These are phyloP conservation scores for Rhodeus uyekii DNA, from an alignment of 2,797 vertebrate species.

Conservation along the genomic window DNA sequence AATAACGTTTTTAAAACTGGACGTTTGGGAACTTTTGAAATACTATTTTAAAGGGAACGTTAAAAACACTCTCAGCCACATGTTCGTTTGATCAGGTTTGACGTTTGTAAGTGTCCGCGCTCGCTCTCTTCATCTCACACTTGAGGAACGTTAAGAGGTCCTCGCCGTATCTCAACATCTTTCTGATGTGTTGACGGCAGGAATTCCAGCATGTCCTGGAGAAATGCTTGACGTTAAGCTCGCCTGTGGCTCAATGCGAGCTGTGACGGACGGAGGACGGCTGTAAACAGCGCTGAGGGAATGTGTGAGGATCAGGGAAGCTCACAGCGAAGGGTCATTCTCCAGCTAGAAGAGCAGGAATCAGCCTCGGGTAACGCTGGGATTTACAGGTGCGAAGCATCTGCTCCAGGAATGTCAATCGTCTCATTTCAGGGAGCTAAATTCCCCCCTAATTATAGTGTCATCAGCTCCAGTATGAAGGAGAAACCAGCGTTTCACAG, in stretches of 20 bases:
- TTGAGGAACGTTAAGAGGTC: constrained; percentile 64
- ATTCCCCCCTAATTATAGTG: constrained; percentile 78
- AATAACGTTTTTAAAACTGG: no score
- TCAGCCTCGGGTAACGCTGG: constrained; percentile 63
- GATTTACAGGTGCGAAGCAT: constrained; percentile 76
- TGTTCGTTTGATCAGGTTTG: constrained; percentile 56
- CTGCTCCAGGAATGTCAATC: constrained; percentile 77
- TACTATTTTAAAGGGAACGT: background rate
- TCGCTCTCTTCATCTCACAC: constrained; percentile 55
- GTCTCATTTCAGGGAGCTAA: constrained; percentile 73
- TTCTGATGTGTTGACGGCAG: constrained; percentile 59
- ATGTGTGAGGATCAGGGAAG: constrained; percentile 48
- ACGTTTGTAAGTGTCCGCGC: constrained; percentile 67
- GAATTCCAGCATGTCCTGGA: constrained; percentile 68
- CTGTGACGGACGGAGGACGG: constrained; percentile 54
- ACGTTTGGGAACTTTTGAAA: background rate
- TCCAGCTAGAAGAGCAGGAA: constrained; percentile 44
- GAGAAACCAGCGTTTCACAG: constrained; percentile 72
- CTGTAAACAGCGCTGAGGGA: constrained; percentile 45
- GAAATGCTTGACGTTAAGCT: constrained; percentile 60
- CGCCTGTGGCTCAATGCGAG: constrained; percentile 38
- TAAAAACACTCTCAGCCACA: background rate
- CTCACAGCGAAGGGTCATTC: constrained; percentile 38
- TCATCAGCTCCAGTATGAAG: constrained; percentile 67
- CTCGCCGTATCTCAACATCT: constrained; percentile 71